phyloP scores from a whole-genome alignment of 23 tunicate genomes.

The Trididemnum clinides region DNA sequence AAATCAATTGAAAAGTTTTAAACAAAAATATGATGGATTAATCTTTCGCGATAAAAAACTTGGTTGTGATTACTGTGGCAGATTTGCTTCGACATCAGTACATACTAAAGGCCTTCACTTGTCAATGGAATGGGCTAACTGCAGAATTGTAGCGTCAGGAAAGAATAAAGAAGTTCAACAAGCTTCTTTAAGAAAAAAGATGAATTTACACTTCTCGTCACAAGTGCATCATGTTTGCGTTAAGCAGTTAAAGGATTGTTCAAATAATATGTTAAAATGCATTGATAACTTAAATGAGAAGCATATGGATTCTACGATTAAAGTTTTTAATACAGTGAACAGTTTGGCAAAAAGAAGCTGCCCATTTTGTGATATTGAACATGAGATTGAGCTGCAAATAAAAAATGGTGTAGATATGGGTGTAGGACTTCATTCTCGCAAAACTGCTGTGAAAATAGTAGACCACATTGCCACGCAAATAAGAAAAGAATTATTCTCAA shows the following conservation, averaged over 20 bases:
- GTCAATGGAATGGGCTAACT: slow-evolving; percentile 50
- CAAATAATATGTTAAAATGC: slow-evolving; percentile 14
- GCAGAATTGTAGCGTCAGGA: slow-evolving; percentile 46
- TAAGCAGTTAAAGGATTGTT: slow-evolving; percentile 23
- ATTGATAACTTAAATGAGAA: slow-evolving; percentile 20
- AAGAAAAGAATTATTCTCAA: slow-evolving; percentile 41
- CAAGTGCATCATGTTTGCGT: slow-evolving; percentile 29
- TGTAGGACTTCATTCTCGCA: slow-evolving; percentile 50
- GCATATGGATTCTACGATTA: slow-evolving; percentile 43
- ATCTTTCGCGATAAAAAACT: slow-evolving; percentile 34
- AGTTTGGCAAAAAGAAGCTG: slow-evolving; percentile 52
- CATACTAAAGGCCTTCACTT: slow-evolving; percentile 31
- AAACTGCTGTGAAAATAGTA: slow-evolving; percentile 65
- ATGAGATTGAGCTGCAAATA: slow-evolving; percentile 66
- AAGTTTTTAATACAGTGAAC: slow-evolving; percentile 67
- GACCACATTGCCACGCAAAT: slow-evolving; percentile 57
- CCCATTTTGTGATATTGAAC: slow-evolving; percentile 49
- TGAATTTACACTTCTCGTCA: slow-evolving; percentile 35
- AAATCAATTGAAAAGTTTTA: slow-evolving; percentile 34
- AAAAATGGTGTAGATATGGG: slow-evolving; percentile 66
- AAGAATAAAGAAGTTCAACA: slow-evolving; percentile 29
- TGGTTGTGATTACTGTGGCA: slow-evolving; percentile 59
- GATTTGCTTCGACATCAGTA: slow-evolving; percentile 36
- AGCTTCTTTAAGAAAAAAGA: slow-evolving; percentile 48
- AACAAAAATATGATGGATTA: slow-evolving; percentile 58